Conservation (phyloP, 2,797 vertebrate genomes). For the Lophotriccus pileatus region DNA sequence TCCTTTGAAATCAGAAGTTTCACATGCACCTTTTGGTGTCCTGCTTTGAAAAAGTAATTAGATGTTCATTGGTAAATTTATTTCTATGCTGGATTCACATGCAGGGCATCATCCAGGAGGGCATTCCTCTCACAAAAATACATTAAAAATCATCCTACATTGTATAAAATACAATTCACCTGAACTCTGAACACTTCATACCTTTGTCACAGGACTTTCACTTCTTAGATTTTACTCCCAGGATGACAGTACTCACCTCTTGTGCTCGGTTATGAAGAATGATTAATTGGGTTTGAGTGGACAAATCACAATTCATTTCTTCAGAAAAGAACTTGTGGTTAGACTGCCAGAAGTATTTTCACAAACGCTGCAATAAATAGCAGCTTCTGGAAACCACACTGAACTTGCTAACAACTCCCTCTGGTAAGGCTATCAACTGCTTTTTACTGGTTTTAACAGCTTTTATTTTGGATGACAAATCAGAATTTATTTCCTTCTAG, state of each 20-base stretch:
- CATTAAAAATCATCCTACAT: background rate
- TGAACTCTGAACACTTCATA: background rate
- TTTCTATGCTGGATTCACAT: background rate
- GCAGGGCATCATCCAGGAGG: accelerated
- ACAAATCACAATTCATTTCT: background rate
- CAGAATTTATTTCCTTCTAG: background rate
- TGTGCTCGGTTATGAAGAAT: background rate
- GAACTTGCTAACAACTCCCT: background rate
- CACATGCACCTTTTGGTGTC: background rate
- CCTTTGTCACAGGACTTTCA: background rate
- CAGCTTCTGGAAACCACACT: background rate
- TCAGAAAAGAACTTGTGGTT: background rate
- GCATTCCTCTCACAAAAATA: background rate
- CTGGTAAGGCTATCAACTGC: background rate
- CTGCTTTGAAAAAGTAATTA: background rate
- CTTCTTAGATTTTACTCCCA: background rate
- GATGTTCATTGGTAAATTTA: background rate
- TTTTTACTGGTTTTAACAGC: background rate
- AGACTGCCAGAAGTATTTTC: background rate
- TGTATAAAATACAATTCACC: background rate
- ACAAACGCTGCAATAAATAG: background rate
- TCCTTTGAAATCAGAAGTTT: background rate
- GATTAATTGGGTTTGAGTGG: background rate
- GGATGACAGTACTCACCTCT: background rate
- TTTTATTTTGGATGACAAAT: background rate